Evolutionary conservation across 2,113 vertebrate genomes (phyloP), one percentile per base, ranked within the genome.

Genomic region (Chrysochloris asiatica): DNA sequence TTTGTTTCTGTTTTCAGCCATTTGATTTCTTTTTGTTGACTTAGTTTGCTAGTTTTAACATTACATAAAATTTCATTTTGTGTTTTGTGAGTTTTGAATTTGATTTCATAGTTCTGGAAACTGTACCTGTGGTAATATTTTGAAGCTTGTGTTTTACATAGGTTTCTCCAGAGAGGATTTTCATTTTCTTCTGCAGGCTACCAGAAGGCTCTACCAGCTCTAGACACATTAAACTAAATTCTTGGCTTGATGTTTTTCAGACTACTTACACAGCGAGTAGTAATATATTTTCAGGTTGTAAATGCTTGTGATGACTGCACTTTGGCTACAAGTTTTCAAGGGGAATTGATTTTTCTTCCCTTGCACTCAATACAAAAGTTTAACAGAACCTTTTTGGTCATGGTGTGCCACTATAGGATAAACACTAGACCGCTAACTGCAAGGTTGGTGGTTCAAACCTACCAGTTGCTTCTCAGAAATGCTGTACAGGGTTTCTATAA

Each of bases 171-270:
- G 76, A 86, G 22, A 73, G 17, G 26, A 67, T 87, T 91, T 88
- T 86, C 17, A 77, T 93, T 89, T 85, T 75, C 30, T 91, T 91
- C 72, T 76, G 41, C 21, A 84, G 69, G 77, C 28, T 85, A 88
- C 41, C 16, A 73, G 28, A 36, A 82, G 13, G 9, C n/a, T 88
- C 71, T 63, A 83, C 17, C 19, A 90, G 19, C 38, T 92, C 4
- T 86, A 8, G 56, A 45, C 11, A 26, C 43, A 78, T 91, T 59
- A 72, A 94, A 83, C 83, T 59, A n/a, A 56, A 83, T 92, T 90
- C 7, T 67, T 89, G 52, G 24, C 22, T 61, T 86, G 30, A 75
- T 5, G 3, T 28, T 88, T 93, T 90, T 89, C 21, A 92, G 76
- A 83, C 48, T 90, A 63, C 17, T 69, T 28, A 24, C 41, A 2